These are phyloP conservation scores for Hemiscyllium ocellatum DNA, from an alignment of 2,113 vertebrate genomes.

Conservation along the genomic window DNA sequence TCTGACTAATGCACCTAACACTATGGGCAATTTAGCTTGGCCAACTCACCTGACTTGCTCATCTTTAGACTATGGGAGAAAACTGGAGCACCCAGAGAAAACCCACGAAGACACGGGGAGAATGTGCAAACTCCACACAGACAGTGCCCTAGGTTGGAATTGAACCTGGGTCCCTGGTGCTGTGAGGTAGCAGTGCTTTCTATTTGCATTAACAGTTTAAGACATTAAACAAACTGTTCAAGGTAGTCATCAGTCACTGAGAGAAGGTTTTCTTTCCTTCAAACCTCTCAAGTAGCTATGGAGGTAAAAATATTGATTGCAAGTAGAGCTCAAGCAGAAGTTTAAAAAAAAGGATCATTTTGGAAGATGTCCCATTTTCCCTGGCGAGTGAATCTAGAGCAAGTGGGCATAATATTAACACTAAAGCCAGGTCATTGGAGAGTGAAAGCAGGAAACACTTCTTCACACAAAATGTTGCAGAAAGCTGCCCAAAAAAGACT, in stretches of 20 bases:
- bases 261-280: not conserved
- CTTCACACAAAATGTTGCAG: not conserved
- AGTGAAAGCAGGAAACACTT: not conserved
- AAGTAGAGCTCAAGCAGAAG: not conserved
- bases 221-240: not conserved
- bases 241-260: not conserved
- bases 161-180: too few relatives aligned
- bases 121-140: too few relatives aligned
- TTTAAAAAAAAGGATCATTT: not conserved
- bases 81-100: too few relatives aligned
- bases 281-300: not conserved
- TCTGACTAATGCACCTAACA: too few relatives aligned
- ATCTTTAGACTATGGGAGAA: too few relatives aligned
- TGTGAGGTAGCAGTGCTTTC: too few relatives aligned
- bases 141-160: too few relatives aligned
- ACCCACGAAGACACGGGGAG: too few relatives aligned
- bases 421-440: not conserved
- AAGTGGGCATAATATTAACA: not conserved
- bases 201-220: not conserved
- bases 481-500: not conserved
- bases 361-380: not conserved
- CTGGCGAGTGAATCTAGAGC: not conserved
- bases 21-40: too few relatives aligned
- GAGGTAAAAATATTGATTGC: not conserved
- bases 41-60: too few relatives aligned